Base-by-base conservation (phyloP, 2,797 vertebrate genomes). In the Periparus ater region DNA sequence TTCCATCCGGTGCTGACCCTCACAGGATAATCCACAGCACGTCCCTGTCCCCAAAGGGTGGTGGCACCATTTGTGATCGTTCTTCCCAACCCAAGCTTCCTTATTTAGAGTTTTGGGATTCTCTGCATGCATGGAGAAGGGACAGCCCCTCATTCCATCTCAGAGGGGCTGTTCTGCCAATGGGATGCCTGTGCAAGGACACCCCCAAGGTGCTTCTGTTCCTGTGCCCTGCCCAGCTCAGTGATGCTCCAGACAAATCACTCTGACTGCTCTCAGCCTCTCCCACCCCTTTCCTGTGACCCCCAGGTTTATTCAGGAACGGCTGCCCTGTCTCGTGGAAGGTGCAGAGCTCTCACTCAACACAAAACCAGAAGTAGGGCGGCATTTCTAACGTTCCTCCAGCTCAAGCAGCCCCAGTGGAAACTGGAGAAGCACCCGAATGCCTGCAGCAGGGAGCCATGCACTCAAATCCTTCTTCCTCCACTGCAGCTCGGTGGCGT, bases 381-480 rank as follows among this genome's bases (percentile, higher is more conserved):
- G 2, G 36, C 22, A 63, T 58, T 57, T 3, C 92, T 88, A 84
- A 67, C 0, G 13, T 15, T 65, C 74, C 72, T 92, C 79, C 89
- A 91, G 67, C 78, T 14, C 75, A 40, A 87, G 76, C 7, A 91
- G 92, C 62, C 73, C 17, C 47, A 85, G 74, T 21, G 32, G 63
- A 62, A 88, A 50, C 23, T 51, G 65, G 38, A 57, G 68, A 87
- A 72, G 5, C 85, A 51, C 71, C 66, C 82, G 50, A 67, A 65
- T 17, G 29, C 47, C 88, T 84, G 88, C 53, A 76, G 90, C 40
- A 85, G 89, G 86, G 32, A 72, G 80, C 68, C 79, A 90, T 26
- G 89, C 85, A 85, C 58, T 92, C 62, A 80, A 63, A 72, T 89
- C 83, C 95, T 93, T 92, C 95, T 85, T 96, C 78, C 75, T 93